phyloP scores from a whole-genome alignment of 2,888 invertebrate species.

The Drosophila barbarae region DNA sequence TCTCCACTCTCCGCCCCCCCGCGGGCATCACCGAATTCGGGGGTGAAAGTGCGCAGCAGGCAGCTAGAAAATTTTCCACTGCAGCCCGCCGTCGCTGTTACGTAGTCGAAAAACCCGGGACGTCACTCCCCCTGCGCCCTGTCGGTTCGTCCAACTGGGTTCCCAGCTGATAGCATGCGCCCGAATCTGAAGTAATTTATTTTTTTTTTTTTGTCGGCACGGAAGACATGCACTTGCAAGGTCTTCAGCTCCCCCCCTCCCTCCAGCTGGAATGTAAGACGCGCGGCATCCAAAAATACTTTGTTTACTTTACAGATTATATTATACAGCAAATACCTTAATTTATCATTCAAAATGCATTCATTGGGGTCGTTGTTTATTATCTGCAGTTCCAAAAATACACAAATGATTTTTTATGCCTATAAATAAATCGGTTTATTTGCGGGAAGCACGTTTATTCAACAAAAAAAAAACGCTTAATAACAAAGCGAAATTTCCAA shows the following conservation, averaged over 20 bases:
- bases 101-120: constrained; percentile 45
- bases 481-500: too few relatives aligned
- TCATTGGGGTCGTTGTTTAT: background rate
- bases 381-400: background rate
- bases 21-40: constrained; percentile 4
- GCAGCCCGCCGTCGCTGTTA: constrained; percentile 48
- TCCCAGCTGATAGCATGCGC: constrained; percentile 29
- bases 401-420: too few relatives aligned
- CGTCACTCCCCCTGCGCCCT: background rate
- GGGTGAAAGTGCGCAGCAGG: constrained; percentile 64
- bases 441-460: background rate
- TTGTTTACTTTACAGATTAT: constrained; percentile 1
- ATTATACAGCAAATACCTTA: background rate
- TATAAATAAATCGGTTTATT: constrained; percentile 5
- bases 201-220: constrained; percentile 2
- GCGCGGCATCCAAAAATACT: constrained; percentile 1
- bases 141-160: background rate
- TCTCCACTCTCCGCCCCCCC: background rate
- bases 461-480: background rate
- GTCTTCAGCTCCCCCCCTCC: background rate
- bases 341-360: background rate
- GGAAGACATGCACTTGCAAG: constrained; percentile 8
- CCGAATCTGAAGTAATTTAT: constrained; percentile 19
- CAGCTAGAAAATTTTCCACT: constrained; percentile 66
- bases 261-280: background rate